Conservation (phyloP, 2,888 invertebrate genomes). For the Leptinotarsa haldemani region DNA sequence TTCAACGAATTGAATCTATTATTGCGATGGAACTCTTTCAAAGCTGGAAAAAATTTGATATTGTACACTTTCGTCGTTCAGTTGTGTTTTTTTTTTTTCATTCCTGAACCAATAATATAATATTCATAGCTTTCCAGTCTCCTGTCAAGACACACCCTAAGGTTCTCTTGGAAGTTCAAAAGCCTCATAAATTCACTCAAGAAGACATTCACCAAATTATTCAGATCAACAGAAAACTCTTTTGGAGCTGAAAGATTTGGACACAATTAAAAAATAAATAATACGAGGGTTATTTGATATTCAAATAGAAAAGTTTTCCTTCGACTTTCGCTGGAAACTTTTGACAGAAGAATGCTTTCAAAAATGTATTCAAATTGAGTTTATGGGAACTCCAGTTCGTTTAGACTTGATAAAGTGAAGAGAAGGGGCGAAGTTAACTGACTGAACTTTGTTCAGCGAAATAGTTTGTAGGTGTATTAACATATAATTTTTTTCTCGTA, state of each 20-base stretch:
- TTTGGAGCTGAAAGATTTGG: not conserved
- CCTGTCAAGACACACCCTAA: too few species aligned
- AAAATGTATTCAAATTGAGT: conserved; percentile 3
- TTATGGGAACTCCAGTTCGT: not conserved
- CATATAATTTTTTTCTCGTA: too few species aligned
- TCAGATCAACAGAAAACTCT: not conserved
- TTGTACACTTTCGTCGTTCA: too few species aligned
- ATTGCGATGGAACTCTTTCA: too few species aligned
- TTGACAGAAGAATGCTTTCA: not conserved
- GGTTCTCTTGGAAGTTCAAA: not conserved
- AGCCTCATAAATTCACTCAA: not conserved
- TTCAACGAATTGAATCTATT: too few species aligned
- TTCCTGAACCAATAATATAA: too few species aligned
- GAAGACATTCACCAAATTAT: not conserved
- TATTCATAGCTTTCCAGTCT: too few species aligned
- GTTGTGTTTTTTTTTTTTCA: too few species aligned
- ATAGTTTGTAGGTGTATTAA: too few species aligned
- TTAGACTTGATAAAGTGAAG: not conserved
- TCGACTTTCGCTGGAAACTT: not conserved
- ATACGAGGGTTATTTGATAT: conserved; percentile 17
- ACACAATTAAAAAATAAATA: conserved; percentile 9
- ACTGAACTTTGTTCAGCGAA: not conserved
- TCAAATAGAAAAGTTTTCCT: not conserved
- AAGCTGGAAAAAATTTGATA: too few species aligned
- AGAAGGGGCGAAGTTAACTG: not conserved